A percentile compares a stretch with the other conserved stretches of the same genome.
Evolutionary conservation across 2,113 vertebrate genomes (phyloP).

Genomic region (Falco punctatus): DNA sequence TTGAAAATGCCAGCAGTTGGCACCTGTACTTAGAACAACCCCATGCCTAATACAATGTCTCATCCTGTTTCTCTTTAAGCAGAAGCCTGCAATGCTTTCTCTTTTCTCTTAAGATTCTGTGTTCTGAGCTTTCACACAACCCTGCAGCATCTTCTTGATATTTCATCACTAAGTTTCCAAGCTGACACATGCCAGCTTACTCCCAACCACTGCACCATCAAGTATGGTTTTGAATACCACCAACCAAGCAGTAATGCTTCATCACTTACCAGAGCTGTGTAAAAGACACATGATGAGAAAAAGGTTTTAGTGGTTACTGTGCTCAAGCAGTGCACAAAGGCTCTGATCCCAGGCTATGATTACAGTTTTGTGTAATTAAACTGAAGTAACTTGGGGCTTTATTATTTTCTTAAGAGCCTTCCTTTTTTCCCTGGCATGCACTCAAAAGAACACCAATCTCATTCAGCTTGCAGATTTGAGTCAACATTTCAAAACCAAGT

Average conservation of each 20-base stretch:
- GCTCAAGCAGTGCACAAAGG: fast-evolving
- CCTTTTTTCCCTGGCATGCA: not conserved
- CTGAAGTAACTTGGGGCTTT: not conserved
- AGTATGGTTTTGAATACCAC: fast-evolving
- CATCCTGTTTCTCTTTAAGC: not conserved
- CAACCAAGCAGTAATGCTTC: fast-evolving
- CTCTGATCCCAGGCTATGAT: not conserved
- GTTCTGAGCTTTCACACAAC: not conserved
- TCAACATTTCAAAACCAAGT: not conserved
- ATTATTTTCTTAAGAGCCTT: not conserved
- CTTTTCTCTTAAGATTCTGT: not conserved
- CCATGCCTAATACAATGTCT: not conserved
- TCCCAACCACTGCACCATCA: not conserved
- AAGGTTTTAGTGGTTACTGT: not conserved
- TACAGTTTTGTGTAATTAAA: not conserved
- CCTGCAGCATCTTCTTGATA: not conserved
- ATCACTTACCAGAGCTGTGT: not conserved
- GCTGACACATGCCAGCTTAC: fast-evolving
- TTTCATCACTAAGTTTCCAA: not conserved
- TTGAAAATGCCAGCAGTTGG: not conserved
- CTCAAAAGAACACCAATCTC: not conserved
- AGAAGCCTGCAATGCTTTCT: not conserved
- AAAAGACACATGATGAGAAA: fast-evolving
- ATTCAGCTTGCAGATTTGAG: not conserved
- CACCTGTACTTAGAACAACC: not conserved